A percentile compares a stretch with the other conserved stretches of the same genome.
Evolutionary conservation across 2,888 invertebrate genomes (phyloP).

Genomic region (Timandra comae): DNA sequence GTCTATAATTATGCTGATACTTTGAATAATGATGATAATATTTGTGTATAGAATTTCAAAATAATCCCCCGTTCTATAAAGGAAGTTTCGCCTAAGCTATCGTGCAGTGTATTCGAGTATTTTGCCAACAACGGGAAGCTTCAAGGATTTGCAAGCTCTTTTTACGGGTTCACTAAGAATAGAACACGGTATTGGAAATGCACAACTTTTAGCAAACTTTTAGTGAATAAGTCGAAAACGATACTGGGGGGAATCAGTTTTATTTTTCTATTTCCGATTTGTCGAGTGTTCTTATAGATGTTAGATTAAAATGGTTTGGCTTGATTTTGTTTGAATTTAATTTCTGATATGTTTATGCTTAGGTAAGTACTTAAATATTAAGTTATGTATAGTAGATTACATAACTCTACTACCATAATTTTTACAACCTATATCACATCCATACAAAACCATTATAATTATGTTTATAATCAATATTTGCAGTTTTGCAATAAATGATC

Average conservation of each 20-base stretch:
- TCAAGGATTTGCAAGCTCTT: conserved; percentile 60
- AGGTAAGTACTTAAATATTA: no score
- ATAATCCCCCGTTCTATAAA: conserved; percentile 32
- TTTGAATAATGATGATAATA: no score
- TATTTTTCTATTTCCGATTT: conserved; percentile 7
- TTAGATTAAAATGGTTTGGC: background rate
- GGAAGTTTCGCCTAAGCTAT: conserved; percentile 61
- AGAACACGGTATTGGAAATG: conserved; percentile 28
- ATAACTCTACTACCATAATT: no score
- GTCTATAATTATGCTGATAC: no score
- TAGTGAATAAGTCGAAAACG: conserved; percentile 23
- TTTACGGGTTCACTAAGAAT: conserved; percentile 50
- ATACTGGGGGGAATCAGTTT: conserved; percentile 11
- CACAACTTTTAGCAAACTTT: conserved; percentile 28
- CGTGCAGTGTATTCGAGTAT: conserved; percentile 56
- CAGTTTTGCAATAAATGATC: no score
- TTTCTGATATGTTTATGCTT: no score
- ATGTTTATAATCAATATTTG: no score
- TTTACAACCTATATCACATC: no score
- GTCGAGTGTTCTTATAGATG: background rate
- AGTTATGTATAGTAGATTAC: no score
- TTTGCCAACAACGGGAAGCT: conserved; percentile 50
- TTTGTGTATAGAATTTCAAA: conserved; percentile 15
- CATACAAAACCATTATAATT: no score
- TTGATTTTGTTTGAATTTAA: no score